Percentiles rank a stretch among this genome's conserved stretches.
These are phyloP conservation scores for Steinernema carpocapsae DNA, from an alignment of 2,888 invertebrate genomes.

Conservation along the genomic window DNA sequence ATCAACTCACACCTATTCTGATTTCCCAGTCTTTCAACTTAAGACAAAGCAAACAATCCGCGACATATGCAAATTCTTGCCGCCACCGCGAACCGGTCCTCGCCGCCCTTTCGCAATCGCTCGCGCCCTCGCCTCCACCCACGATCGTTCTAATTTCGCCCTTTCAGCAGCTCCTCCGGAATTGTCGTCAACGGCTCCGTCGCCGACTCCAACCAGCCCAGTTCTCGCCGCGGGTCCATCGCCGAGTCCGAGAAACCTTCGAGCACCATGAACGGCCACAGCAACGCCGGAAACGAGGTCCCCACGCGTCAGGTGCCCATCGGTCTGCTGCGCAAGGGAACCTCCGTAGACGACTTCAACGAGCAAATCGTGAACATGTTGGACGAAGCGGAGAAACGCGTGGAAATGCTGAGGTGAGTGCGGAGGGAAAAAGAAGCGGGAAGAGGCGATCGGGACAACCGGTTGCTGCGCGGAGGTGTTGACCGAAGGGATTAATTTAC, in stretches of 20 bases:
- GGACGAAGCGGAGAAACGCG: conserved; percentile 59
- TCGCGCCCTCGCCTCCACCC: background rate
- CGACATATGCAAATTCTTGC: conserved; percentile 18
- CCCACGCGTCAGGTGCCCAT: conserved; percentile 20
- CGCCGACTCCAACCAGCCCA: background rate
- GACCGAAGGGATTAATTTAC: conserved; percentile 29
- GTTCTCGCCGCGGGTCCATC: conserved; percentile 3
- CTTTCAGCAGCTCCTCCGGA: conserved; percentile 28
- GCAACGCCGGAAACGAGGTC: no score
- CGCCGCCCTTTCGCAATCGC: conserved; percentile 9
- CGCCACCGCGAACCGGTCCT: conserved; percentile 12
- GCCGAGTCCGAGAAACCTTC: conserved; percentile 27
- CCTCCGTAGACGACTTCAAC: conserved; percentile 49
- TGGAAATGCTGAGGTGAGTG: conserved; percentile 55
- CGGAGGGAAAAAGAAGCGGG: background rate
- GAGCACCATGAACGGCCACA: background rate
- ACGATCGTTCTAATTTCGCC: background rate
- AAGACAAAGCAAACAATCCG: conserved; percentile 26
- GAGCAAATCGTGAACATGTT: conserved; percentile 57
- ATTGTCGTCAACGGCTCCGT: conserved; percentile 23
- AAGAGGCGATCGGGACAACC: conserved; percentile 10
- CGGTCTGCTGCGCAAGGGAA: conserved; percentile 26
- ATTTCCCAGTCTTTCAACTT: background rate
- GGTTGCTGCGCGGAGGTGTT: conserved; percentile 25
- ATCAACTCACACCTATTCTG: background rate